Conservation (phyloP, 2,113 vertebrate genomes). For the Aphyosemion australe region DNA sequence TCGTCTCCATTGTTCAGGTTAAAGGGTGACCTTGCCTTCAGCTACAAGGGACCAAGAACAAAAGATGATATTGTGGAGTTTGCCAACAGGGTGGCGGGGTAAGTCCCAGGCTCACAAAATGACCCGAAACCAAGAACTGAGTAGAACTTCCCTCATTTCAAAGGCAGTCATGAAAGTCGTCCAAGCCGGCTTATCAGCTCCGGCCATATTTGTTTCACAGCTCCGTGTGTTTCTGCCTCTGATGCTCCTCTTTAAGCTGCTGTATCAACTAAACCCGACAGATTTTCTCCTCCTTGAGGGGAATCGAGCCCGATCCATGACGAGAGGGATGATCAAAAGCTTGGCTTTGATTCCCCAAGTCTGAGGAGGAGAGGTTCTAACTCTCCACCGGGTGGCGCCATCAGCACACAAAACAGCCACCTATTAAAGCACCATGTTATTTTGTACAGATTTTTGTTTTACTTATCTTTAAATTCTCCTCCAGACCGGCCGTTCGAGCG, state of each 20-base stretch:
- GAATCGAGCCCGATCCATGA: conserved; percentile 57
- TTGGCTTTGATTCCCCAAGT: conserved; percentile 19
- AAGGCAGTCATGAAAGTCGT: conserved; percentile 26
- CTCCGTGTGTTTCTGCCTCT: conserved; percentile 39
- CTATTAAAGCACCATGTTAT: background rate
- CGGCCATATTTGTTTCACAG: conserved; percentile 37
- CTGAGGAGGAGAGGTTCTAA: background rate
- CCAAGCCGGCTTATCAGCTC: conserved; percentile 37
- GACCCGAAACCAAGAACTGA: background rate
- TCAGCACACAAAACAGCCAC: conserved; percentile 14
- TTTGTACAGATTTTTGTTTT: background rate
- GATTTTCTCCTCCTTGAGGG: conserved; percentile 59
- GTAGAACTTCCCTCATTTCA: conserved; percentile 8
- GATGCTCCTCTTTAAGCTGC: conserved; percentile 51
- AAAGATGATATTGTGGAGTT: conserved; percentile 98
- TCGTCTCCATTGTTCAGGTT: conserved; percentile 75
- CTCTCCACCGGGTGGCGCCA: conserved; percentile 58
- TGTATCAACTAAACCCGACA: conserved; percentile 54
- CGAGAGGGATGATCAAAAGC: conserved; percentile 63
- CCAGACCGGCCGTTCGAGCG: conserved; percentile 89
- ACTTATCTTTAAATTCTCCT: background rate
- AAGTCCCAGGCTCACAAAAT: conserved; percentile 59
- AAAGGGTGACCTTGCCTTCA: conserved; percentile 94
- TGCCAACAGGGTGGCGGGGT: conserved; percentile 96
- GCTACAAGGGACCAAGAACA: conserved; percentile 95